Percentiles rank a stretch among this genome's conserved stretches.
Conservation (phyloP, 2,113 vertebrate species). For the Gymnocephalus cernua region DNA sequence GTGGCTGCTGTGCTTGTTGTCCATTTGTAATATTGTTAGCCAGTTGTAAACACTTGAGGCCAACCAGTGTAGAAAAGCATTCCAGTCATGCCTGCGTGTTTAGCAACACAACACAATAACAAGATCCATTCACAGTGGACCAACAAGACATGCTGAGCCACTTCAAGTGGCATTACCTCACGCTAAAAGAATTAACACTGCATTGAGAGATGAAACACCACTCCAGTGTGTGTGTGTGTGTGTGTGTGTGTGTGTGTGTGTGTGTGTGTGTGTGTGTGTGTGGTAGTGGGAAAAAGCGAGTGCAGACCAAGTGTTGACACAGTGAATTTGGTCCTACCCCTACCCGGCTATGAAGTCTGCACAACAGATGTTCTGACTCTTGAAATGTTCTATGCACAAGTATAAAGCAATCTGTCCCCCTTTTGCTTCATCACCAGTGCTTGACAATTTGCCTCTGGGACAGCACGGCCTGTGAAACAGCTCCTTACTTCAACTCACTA, state of each 20-base stretch:
- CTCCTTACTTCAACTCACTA: conserved; percentile 60
- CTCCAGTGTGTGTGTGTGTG: conserved; percentile 18
- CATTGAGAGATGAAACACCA: conserved; percentile 42
- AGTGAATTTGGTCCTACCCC: conserved; percentile 13
- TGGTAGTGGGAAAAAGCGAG: conserved; percentile 8
- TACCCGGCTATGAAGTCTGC: not conserved
- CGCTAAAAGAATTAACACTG: conserved; percentile 48
- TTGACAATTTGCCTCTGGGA: conserved; percentile 42
- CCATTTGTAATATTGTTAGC: conserved; percentile 13
- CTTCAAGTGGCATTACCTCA: conserved; percentile 68
- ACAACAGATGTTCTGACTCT: conserved; percentile 60
- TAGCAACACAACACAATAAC: conserved; percentile 60
- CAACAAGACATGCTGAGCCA: conserved; percentile 27
- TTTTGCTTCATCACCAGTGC: conserved; percentile 16
- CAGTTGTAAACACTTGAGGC: conserved; percentile 45
- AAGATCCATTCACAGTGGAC: conserved; percentile 50
- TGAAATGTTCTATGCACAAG: conserved; percentile 4
- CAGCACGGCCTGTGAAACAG: conserved; percentile 30
- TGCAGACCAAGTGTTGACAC: conserved; percentile 52
- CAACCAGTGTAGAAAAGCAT: conserved; percentile 61
- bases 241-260: conserved; percentile 19
- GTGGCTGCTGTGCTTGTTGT: conserved; percentile 22
- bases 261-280: conserved; percentile 23
- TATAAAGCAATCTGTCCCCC: conserved; percentile 19
- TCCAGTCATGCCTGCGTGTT: conserved; percentile 64